Evolutionary conservation across 2,888 invertebrate genomes (phyloP).

Genomic region (Eupeodes latifasciatus): DNA sequence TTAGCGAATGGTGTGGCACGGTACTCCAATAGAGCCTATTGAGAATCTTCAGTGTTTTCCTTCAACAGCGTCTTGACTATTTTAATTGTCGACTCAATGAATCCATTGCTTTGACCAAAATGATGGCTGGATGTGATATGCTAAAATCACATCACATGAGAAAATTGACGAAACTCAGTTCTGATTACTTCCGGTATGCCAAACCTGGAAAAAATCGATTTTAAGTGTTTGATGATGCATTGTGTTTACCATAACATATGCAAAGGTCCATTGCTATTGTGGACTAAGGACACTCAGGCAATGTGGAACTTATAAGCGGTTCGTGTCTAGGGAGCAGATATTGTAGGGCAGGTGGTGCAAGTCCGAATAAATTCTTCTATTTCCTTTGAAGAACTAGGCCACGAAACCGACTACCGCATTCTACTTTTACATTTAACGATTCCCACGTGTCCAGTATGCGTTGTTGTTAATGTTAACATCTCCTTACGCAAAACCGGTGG

Average conservation of each 20-base stretch:
- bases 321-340: no score
- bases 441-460: neutral
- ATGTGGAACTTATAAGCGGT: no score
- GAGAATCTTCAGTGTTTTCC: conserved; percentile 19
- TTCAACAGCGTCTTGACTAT: conserved; percentile 1
- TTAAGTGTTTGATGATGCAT: neutral
- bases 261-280: no score
- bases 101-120: conserved; percentile 30
- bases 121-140: conserved; percentile 16
- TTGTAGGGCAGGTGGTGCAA: no score
- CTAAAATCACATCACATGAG: neutral
- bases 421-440: neutral
- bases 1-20: no score
- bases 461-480: no score
- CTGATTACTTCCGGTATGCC: neutral
- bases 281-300: no score
- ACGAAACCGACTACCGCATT: neutral
- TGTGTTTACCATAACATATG: no score
- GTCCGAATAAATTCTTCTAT: conserved; percentile 24
- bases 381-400: conserved; percentile 10
- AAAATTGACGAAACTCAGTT: neutral
- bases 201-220: neutral
- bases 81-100: conserved; percentile 20
- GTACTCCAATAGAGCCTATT: no score
- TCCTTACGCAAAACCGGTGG: no score